A percentile compares a stretch with the other conserved stretches of the same genome.
phyloP scores from a whole-genome alignment of 2,113 vertebrate genomes.

The Ceratotherium simum region DNA sequence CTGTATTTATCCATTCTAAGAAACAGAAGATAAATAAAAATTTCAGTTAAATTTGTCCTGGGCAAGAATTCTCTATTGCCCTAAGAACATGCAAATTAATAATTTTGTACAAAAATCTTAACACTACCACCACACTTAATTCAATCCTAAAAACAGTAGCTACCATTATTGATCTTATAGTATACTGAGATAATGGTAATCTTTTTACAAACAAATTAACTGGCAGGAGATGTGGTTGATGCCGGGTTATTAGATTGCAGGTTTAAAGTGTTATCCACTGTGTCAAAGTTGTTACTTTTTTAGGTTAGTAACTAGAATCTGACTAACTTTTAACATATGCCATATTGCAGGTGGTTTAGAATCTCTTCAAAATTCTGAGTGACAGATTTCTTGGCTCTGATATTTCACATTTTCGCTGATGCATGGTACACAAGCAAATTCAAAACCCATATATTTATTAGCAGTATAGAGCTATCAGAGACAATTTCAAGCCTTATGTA shows the following conservation, averaged over 20 bases:
- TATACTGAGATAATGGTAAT: background rate
- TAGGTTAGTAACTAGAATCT: background rate
- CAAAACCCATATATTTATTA: slow-evolving; percentile 37
- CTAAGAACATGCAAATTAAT: background rate
- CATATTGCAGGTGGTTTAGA: background rate
- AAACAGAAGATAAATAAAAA: background rate
- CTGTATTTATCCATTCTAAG: background rate
- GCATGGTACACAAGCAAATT: background rate
- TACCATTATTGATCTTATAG: background rate
- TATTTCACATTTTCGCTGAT: background rate
- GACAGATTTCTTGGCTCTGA: slow-evolving; percentile 64
- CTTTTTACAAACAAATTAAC: background rate
- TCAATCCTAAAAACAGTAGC: background rate
- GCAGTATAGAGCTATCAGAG: background rate
- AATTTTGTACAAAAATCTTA: background rate
- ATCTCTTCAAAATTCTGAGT: slow-evolving; percentile 47
- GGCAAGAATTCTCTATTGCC: background rate
- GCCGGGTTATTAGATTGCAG: background rate
- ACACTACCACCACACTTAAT: background rate
- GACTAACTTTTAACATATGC: background rate
- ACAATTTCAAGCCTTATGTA: background rate
- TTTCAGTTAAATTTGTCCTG: background rate
- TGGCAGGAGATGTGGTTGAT: background rate
- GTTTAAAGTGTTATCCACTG: background rate
- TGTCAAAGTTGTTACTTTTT: background rate